Conservation (phyloP, 2,113 vertebrate genomes). For the Corythoichthys intestinalis region DNA sequence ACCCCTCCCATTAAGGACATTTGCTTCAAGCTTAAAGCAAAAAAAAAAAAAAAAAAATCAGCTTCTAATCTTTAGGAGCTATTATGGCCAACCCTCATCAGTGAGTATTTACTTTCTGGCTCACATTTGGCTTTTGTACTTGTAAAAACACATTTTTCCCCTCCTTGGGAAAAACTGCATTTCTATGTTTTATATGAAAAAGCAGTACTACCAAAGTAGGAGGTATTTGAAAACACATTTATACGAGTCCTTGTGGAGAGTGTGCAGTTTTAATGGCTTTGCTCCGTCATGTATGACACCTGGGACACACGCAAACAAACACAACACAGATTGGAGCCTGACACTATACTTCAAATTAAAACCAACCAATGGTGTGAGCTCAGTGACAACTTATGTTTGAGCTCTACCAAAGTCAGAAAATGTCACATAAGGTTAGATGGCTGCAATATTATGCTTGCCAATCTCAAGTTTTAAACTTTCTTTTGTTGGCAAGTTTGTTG, state of each 20-base stretch:
- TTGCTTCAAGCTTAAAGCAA: slow-evolving; percentile 13
- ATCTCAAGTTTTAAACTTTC: background rate
- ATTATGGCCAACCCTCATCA: background rate
- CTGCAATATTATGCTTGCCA: background rate
- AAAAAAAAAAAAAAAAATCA: background rate
- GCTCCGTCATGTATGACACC: background rate
- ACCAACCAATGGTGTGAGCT: background rate
- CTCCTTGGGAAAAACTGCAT: background rate
- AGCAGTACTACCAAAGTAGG: slow-evolving; percentile 33
- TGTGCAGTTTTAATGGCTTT: slow-evolving; percentile 1
- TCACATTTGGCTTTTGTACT: slow-evolving; percentile 46
- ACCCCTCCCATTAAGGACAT: slow-evolving; percentile 42
- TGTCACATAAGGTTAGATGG: too few species aligned
- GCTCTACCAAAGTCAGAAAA: background rate
- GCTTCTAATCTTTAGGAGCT: background rate
- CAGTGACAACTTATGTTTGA: background rate
- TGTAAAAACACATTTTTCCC: slow-evolving; percentile 20
- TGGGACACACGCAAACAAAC: background rate
- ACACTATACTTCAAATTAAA: background rate
- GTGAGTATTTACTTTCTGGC: background rate
- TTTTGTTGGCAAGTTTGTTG: background rate
- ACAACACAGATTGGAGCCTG: background rate
- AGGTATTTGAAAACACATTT: slow-evolving; percentile 28
- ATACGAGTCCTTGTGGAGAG: background rate
- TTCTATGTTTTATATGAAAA: slow-evolving; percentile 27